Base-by-base conservation (phyloP, 1,140 invertebrate species). In the Homalodisca vitripennis region DNA sequence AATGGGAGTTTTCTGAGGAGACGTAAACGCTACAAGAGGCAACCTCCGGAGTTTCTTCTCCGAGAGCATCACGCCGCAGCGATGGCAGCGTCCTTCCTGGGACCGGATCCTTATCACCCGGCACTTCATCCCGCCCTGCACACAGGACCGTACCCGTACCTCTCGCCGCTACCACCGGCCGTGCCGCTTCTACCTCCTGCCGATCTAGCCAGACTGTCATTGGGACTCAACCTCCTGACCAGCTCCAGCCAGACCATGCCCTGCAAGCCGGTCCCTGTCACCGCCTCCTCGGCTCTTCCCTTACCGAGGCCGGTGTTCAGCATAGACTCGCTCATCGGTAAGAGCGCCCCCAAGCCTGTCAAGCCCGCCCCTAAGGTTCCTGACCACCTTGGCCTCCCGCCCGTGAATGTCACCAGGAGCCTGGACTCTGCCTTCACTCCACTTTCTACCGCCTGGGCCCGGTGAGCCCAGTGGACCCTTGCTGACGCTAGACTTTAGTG, bases 1-100 rank as follows among this genome's bases (percentile, higher is more conserved):
- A 99, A 99, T 79, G 98, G 98, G 0, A 97, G 93, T 77, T 99
- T 99, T 77, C 82, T 99, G 48, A 80, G 98, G 2, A 85, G 98
- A 22, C 81, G 98, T 65, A 99, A 99, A 81, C 85, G 98, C 26
- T 99, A 97, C 82, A 98, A 98, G 79, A 82, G 95, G 55, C 91
- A 92, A 10, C 86, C 86, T 26, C 85, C 87, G 22, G 83, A 85
- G 63, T 81, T 84, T 32, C 79, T 86, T 3, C 74, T 86, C 0
- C 79, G 82, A 1, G 81, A 85, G 57, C 79, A 80, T 0, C 74
- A 75, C 68, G 72, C 72, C 71, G 75, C 71, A 41, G 79, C 80
- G 10, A 79, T 81, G 30, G 81, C 81, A 79, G 80, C 80, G 0
- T 80, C 81, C 1, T 82, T 83, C 66, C 30, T 83, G 77, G 72